Evolutionary conservation across 2,797 vertebrate genomes (phyloP).

Genomic region (Poeciliopsis paucimaculata): DNA sequence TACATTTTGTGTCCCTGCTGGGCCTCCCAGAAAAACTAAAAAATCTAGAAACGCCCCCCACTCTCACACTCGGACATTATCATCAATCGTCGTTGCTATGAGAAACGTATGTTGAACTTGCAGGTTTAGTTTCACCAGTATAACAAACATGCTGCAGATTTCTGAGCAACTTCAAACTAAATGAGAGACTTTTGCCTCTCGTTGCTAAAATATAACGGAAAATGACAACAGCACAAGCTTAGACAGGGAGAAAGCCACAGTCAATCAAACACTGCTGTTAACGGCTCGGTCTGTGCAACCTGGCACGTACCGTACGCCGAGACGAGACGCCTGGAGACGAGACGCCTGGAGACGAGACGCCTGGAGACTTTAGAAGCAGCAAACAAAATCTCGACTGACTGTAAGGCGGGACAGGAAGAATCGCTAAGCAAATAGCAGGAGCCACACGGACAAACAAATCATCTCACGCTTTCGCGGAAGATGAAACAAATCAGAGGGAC

Average conservation of each 20-base stretch:
- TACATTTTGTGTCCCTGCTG: too few relatives aligned
- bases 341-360: neutral
- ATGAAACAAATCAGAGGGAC: constrained; percentile 8
- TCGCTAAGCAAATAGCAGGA: constrained; percentile 8
- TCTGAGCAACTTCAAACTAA: constrained; percentile 14
- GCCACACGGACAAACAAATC: constrained; percentile 9
- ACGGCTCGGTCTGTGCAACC: constrained; percentile 10
- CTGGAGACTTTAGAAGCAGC: constrained; percentile 26
- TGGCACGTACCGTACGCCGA: constrained; percentile 2
- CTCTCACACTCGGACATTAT: neutral
- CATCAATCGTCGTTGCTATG: neutral
- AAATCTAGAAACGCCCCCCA: neutral
- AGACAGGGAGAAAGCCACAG: constrained; percentile 35
- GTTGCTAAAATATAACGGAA: constrained; percentile 37
- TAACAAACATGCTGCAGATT: constrained; percentile 23
- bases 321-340: constrained; percentile 12
- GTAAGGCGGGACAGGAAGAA: constrained; percentile 5
- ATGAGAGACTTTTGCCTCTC: constrained; percentile 1
- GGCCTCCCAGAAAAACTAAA: too few relatives aligned
- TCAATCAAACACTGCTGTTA: constrained; percentile 52
- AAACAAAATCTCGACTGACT: constrained; percentile 27
- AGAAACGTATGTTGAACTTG: neutral
- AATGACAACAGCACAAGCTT: constrained; percentile 28
- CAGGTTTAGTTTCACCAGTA: constrained; percentile 1
- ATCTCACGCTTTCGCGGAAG: neutral